These are phyloP conservation scores for Luehdorfia chinensis DNA, from an alignment of 1,140 invertebrate genomes.

Conservation along the genomic window DNA sequence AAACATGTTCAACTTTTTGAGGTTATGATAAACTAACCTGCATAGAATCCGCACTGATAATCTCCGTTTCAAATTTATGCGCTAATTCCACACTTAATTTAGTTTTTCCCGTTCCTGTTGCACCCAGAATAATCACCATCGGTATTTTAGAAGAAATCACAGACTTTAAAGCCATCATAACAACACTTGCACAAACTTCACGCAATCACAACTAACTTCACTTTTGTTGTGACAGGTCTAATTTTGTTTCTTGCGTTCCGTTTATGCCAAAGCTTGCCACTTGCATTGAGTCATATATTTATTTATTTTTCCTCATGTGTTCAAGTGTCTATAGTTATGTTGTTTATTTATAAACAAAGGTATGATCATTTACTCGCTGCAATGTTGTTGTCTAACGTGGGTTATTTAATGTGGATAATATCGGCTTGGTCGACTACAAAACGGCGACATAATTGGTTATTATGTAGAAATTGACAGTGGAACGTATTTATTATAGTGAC, in stretches of 20 bases:
- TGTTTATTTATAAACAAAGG: slow-evolving; percentile 15
- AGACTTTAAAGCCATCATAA: slow-evolving; percentile 60
- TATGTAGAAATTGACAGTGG: no score
- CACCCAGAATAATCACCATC: slow-evolving; percentile 93
- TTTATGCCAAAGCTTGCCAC: slow-evolving; percentile 25
- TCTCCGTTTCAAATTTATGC: slow-evolving; percentile 92
- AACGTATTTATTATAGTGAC: no score
- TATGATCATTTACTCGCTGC: neutral
- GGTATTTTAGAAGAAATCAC: slow-evolving; percentile 77
- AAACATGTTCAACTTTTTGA: neutral
- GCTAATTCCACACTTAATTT: slow-evolving; percentile 96
- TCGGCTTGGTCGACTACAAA: no score
- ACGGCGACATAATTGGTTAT: no score
- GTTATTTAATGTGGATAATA: no score
- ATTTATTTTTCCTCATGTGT: slow-evolving; percentile 8
- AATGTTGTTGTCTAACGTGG: slow-evolving; percentile 6
- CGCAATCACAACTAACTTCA: slow-evolving; percentile 66
- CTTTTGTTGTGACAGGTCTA: slow-evolving; percentile 52
- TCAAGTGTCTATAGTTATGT: neutral
- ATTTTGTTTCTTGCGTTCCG: slow-evolving; percentile 24
- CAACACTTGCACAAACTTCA: slow-evolving; percentile 49
- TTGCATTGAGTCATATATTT: neutral
- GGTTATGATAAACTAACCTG: slow-evolving; percentile 83
- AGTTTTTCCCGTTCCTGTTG: slow-evolving; percentile 98
- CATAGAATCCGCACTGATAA: slow-evolving; percentile 99